Evolutionary conservation across 2,113 vertebrate species (phyloP), one percentile per base, ranked within the genome.

Genomic region (Rhadina sibilatrix): DNA sequence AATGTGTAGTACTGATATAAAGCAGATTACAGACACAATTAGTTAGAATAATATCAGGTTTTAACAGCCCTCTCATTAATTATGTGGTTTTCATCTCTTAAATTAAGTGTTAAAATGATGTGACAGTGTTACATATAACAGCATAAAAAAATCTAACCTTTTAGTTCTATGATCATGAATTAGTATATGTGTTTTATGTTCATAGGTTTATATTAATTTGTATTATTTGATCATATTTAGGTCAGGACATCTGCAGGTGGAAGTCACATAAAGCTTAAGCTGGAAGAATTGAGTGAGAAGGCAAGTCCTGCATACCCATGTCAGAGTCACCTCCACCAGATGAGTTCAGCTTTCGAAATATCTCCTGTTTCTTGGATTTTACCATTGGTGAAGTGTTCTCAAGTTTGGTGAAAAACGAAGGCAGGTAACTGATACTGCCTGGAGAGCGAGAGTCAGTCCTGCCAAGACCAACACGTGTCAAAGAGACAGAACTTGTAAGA

Each of bases 301-400:
- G 60, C 79, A 97, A 97, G 74, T 97, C 97, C 97, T 98, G 98
- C 99, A 98, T 99, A 99, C 99, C 99, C 98, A 99, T 98, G 95
- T 99, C 99, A 98, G 99, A 98, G 97, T 99, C 99, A 97, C 99
- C 97, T 96, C 98, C 99, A 98, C 99, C 98, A 98, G 99, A 99
- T 80, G 99, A 99, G 98, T 99, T 99, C 98, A 99, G 98, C 98
- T 99, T 99, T 98, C 99, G 99, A 98, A 99, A 99, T 98, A 99
- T 99, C 98, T 99, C 99, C 98, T 99, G 99, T 98, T 99, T 99
- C 98, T 99, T 99, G 96, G 98, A 99, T 97, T 99, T 98, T 87
- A 99, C 99, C 99, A 99, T 99, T 53, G 99, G 99, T 28, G 99
- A 99, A 47, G 99, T 99, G 97, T 97, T 99, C 98, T 99, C 99